These are phyloP conservation scores for Neomicropteryx cornuta DNA, from an alignment of 1,140 invertebrate genomes.

Conservation along the genomic window DNA sequence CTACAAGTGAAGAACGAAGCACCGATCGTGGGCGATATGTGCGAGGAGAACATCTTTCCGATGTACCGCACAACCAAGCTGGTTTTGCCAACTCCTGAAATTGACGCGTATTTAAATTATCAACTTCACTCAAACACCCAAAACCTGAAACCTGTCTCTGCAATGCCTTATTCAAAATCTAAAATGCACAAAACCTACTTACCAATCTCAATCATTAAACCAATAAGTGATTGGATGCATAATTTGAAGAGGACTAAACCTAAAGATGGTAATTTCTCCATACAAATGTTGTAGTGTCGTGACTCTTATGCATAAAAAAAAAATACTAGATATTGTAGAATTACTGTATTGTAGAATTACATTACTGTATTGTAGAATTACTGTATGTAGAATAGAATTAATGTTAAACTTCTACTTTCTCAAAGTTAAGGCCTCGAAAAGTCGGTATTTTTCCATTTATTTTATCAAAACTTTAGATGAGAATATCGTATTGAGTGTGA, in stretches of 20 bases:
- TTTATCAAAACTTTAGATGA: no score
- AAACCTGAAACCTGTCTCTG: neutral
- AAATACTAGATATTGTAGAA: no score
- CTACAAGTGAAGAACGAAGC: conserved; percentile 82
- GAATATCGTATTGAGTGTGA: no score
- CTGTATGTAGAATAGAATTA: no score
- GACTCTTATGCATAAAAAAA: no score
- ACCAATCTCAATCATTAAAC: neutral
- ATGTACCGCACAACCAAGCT: conserved; percentile 72
- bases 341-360: no score
- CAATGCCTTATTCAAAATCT: neutral
- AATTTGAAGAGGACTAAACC: neutral
- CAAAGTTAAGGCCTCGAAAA: no score
- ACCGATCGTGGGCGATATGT: conserved; percentile 72
- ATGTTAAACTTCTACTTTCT: no score
- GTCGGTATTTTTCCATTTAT: no score
- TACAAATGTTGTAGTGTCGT: neutral
- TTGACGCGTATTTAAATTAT: conserved; percentile 6
- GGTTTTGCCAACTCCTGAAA: conserved; percentile 79
- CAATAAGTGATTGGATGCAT: neutral
- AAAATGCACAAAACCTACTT: conserved; percentile 2
- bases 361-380: no score
- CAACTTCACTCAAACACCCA: conserved; percentile 2
- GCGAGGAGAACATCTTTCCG: conserved; percentile 60
- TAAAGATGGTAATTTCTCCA: neutral